Conservation (phyloP, 2,888 invertebrate genomes). For the Sepiola atlantica region DNA sequence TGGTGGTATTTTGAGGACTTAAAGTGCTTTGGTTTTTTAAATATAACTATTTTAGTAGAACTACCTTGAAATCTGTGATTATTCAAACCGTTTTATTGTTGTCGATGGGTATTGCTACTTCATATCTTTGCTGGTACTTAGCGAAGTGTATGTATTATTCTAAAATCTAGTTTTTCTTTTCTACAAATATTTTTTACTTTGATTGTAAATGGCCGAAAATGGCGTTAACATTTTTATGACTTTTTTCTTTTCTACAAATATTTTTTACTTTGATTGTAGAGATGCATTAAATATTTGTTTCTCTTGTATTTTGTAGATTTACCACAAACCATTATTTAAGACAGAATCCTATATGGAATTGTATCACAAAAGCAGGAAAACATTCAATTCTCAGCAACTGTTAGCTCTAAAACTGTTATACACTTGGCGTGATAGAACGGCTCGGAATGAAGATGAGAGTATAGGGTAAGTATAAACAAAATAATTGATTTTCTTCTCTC, state of each 20-base stretch:
- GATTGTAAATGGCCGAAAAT: no score
- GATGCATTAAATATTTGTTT: neutral
- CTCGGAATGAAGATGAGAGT: constrained; percentile 93
- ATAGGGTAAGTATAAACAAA: constrained; percentile 78
- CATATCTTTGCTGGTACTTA: no score
- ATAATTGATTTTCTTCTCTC: neutral
- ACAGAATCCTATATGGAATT: constrained; percentile 85
- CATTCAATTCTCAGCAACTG: constrained; percentile 89
- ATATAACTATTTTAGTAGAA: no score
- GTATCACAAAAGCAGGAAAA: constrained; percentile 84
- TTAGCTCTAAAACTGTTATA: constrained; percentile 87
- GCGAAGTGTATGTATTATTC: neutral
- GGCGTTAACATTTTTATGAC: no score
- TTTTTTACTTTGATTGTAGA: neutral
- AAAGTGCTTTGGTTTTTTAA: no score
- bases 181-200: neutral
- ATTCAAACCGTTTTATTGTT: no score
- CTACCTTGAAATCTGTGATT: no score
- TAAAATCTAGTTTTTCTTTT: neutral
- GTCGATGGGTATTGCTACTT: no score
- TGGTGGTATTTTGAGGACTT: no score
- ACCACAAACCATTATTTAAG: constrained; percentile 84
- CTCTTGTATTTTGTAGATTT: constrained; percentile 78
- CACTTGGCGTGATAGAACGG: constrained; percentile 90
- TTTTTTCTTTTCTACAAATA: no score